phyloP scores from a whole-genome alignment of 2,113 vertebrate species.

The Lonchura striata region DNA sequence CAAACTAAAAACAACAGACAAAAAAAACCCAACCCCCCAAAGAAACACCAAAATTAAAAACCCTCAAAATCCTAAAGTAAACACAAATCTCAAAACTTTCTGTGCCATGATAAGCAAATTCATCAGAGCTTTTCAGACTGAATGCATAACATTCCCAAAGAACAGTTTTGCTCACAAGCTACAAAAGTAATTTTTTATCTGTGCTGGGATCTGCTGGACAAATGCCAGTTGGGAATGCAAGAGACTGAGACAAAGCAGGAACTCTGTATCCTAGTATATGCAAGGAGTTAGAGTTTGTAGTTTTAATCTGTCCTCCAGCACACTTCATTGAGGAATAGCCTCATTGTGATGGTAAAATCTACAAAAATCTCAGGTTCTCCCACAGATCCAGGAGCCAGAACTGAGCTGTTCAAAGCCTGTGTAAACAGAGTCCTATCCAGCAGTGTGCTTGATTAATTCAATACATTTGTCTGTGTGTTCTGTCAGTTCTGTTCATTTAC shows the following conservation, averaged over 20 bases:
- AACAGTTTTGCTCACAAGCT: not conserved
- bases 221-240: not conserved
- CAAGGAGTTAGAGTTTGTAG: not conserved
- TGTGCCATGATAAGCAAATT: not conserved
- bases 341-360: not conserved
- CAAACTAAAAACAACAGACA: no score
- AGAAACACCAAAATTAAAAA: not conserved
- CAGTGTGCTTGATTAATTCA: not conserved
- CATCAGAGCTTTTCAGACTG: not conserved
- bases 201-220: not conserved
- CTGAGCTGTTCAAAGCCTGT: not conserved
- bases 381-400: not conserved
- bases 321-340: not conserved
- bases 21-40: not conserved
- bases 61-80: not conserved
- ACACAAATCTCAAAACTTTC: not conserved
- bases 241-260: not conserved
- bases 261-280: fast-evolving
- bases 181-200: not conserved
- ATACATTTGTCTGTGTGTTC: not conserved
- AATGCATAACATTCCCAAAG: not conserved
- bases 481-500: not conserved
- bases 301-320: not conserved
- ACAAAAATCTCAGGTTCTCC: not conserved
- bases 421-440: not conserved